These are phyloP conservation scores for Zygaena filipendulae DNA, from an alignment of 2,888 invertebrate genomes.

Conservation along the genomic window DNA sequence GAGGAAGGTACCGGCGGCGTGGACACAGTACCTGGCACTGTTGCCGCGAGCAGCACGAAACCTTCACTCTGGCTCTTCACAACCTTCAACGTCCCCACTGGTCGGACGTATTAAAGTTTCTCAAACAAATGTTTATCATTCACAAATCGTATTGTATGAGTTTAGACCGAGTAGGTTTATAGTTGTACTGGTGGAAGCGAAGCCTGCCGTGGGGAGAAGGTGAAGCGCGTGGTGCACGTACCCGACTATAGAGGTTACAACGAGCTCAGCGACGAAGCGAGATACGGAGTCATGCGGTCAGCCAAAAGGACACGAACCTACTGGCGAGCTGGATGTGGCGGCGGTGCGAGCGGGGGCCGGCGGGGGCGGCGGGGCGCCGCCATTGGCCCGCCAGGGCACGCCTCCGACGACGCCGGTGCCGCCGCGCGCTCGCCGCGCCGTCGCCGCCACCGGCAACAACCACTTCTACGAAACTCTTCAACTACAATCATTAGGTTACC, in stretches of 20 bases:
- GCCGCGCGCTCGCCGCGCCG: conserved; percentile 23
- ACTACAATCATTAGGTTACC: conserved; percentile 32
- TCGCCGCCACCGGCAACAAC: conserved; percentile 23
- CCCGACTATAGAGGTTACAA: conserved; percentile 44
- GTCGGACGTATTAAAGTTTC: conserved; percentile 29
- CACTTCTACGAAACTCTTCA: conserved; percentile 26
- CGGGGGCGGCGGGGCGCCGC: conserved; percentile 49
- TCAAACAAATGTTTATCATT: conserved; percentile 28
- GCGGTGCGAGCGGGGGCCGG: conserved; percentile 38
- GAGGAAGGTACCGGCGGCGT: conserved; percentile 23
- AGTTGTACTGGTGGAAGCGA: conserved; percentile 48
- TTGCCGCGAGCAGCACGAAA: conserved; percentile 36
- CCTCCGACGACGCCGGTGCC: conserved; percentile 36
- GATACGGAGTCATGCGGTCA: conserved; percentile 70
- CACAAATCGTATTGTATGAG: conserved; percentile 35
- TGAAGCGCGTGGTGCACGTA: conserved; percentile 59
- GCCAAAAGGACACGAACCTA: conserved; percentile 71
- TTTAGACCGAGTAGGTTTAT: conserved; percentile 44
- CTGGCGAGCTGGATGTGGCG: conserved; percentile 57
- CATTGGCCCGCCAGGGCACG: conserved; percentile 61
- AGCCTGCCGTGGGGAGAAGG: conserved; percentile 32
- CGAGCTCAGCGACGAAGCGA: conserved; percentile 66
- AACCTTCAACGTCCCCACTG: conserved; percentile 29
- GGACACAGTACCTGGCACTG: conserved; percentile 53
- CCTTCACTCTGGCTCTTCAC: conserved; percentile 38